Conservation (phyloP, 2,113 vertebrate genomes). For the Amia ocellicauda region DNA sequence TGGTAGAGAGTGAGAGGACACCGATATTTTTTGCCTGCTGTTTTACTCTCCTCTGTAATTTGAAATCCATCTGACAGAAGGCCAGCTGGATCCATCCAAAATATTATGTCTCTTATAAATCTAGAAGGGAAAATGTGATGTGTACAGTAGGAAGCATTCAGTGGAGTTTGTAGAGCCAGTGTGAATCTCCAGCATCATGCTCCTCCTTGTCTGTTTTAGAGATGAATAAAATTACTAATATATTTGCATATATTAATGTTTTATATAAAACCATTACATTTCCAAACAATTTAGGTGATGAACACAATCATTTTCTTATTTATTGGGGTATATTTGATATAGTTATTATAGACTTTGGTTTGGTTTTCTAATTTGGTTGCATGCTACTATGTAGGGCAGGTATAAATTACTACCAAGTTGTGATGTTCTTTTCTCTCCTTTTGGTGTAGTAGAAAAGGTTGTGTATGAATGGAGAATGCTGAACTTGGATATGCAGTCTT, state of each 20-base stretch:
- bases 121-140: not conserved
- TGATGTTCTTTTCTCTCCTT: too few species aligned
- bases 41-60: slow-evolving; percentile 7
- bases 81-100: slow-evolving; percentile 3
- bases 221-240: too few species aligned
- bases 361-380: too few species aligned
- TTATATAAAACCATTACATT: too few species aligned
- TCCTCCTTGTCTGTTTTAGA: too few species aligned
- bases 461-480: too few species aligned
- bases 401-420: too few species aligned
- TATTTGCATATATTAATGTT: too few species aligned
- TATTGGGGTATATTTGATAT: not conserved
- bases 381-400: too few species aligned
- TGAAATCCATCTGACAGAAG: not conserved
- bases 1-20: slow-evolving; percentile 3
- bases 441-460: too few species aligned
- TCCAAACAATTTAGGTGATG: not conserved
- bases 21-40: slow-evolving; percentile 7
- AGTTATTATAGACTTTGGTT: not conserved
- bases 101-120: slow-evolving; percentile 2
- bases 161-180: not conserved
- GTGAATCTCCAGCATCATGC: too few species aligned
- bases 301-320: not conserved
- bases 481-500: too few species aligned
- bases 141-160: not conserved